phyloP scores from a whole-genome alignment of 2,797 vertebrate genomes.

The Rallus crepitans region DNA sequence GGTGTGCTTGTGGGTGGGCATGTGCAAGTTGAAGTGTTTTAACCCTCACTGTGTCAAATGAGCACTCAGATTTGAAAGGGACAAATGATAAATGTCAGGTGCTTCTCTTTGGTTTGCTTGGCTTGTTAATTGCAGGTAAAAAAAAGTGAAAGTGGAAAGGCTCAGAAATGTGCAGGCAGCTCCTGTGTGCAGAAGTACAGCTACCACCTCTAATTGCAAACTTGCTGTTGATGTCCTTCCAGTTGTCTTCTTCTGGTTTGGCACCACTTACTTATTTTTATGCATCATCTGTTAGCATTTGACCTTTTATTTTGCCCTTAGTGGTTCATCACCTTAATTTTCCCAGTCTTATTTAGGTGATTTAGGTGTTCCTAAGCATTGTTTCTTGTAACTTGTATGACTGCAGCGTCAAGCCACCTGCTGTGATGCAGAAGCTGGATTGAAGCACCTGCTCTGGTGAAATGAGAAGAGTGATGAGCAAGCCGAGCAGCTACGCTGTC shows the following conservation, averaged over 20 bases:
- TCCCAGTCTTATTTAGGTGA: not conserved
- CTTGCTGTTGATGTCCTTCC: not conserved
- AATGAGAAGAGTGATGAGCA: not conserved
- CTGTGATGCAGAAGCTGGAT: not conserved
- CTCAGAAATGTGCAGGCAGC: not conserved
- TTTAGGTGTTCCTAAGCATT: not conserved
- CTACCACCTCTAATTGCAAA: not conserved
- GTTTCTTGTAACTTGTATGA: not conserved
- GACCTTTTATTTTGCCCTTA: not conserved
- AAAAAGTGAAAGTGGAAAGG: not conserved
- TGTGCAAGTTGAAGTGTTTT: not conserved
- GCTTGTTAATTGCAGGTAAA: not conserved
- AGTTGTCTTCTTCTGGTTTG: not conserved
- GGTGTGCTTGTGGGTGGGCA: not conserved
- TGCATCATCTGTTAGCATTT: not conserved
- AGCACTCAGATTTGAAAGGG: not conserved
- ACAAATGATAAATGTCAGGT: not conserved
- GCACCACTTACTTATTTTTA: not conserved
- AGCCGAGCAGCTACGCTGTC: not conserved
- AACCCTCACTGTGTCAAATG: not conserved
- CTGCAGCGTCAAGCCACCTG: fast-evolving
- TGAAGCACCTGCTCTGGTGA: not conserved
- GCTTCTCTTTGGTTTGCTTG: not conserved
- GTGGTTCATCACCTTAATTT: not conserved
- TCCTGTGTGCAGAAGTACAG: not conserved